These are phyloP conservation scores for Vanessa atalanta DNA, from an alignment of 1,140 invertebrate genomes.

Conservation along the genomic window DNA sequence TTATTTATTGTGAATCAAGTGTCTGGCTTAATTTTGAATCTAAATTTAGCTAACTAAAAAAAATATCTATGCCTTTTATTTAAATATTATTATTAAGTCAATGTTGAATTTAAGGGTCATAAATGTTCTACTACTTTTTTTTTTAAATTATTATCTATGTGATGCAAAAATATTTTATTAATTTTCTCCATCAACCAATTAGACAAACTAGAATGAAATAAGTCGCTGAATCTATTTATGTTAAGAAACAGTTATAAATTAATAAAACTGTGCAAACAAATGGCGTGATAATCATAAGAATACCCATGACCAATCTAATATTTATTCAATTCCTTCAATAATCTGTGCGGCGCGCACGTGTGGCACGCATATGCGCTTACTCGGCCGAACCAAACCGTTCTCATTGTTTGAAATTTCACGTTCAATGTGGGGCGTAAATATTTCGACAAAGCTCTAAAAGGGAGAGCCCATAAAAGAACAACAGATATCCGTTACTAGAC, in stretches of 20 bases:
- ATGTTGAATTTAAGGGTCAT: too few relatives aligned
- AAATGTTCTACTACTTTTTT: too few relatives aligned
- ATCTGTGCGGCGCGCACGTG: slow-evolving; percentile 69
- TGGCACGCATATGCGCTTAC: slow-evolving; percentile 60
- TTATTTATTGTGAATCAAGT: too few relatives aligned
- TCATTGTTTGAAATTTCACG: slow-evolving; percentile 77
- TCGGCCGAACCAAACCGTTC: slow-evolving; percentile 38
- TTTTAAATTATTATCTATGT: too few relatives aligned
- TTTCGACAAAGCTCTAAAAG: slow-evolving; percentile 77
- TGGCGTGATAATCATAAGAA: slow-evolving; percentile 15
- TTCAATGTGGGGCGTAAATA: slow-evolving; percentile 78
- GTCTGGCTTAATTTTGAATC: not conserved
- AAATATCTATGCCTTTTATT: not conserved
- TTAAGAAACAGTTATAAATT: not conserved
- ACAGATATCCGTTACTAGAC: slow-evolving; percentile 61
- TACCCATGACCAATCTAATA: slow-evolving; percentile 55
- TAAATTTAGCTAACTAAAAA: not conserved
- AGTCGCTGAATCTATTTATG: too few relatives aligned
- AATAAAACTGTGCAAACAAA: not conserved
- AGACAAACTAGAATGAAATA: too few relatives aligned
- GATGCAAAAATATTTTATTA: too few relatives aligned
- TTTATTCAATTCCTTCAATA: slow-evolving; percentile 61
- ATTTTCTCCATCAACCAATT: too few relatives aligned
- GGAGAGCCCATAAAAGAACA: slow-evolving; percentile 69
- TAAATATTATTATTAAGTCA: too few relatives aligned